Percentiles rank a stretch among this genome's conserved stretches.
Conservation (phyloP, 1,140 invertebrate genomes). For the Drosophila sp. region DNA sequence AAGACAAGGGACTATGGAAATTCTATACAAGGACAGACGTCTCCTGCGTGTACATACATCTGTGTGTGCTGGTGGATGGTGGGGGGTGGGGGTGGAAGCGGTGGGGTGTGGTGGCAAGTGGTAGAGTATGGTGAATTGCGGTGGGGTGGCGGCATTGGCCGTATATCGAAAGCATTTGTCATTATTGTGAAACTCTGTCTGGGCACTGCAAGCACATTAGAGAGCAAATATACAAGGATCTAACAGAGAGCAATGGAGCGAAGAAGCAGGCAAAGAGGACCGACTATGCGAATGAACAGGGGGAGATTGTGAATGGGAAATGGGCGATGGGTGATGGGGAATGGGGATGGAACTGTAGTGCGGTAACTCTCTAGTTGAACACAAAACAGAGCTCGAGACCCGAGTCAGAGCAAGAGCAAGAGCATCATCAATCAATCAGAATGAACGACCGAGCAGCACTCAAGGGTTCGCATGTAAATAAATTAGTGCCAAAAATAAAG, state of each 20-base stretch:
- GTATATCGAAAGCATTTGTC: constrained; percentile 44
- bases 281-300: not conserved
- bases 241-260: not conserved
- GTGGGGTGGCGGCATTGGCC: constrained; percentile 11
- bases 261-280: not conserved
- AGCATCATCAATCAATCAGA: constrained; percentile 73
- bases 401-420: constrained; percentile 2
- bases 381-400: not conserved
- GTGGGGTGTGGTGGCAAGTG: not conserved
- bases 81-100: not conserved
- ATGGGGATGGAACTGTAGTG: not conserved
- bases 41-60: constrained; percentile 1
- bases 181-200: constrained; percentile 26
- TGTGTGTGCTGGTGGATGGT: not conserved
- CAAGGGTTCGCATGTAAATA: constrained; percentile 66
- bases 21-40: constrained; percentile 21
- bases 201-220: constrained; percentile 36
- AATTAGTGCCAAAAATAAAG: constrained; percentile 64
- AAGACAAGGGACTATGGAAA: constrained; percentile 20
- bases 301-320: not conserved
- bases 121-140: not conserved
- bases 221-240: constrained; percentile 13
- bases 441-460: constrained; percentile 42
- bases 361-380: constrained; percentile 11
- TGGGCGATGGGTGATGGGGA: not conserved